These are phyloP conservation scores for Sminthurinus aureus DNA, from an alignment of 2,888 invertebrate genomes.

Conservation along the genomic window DNA sequence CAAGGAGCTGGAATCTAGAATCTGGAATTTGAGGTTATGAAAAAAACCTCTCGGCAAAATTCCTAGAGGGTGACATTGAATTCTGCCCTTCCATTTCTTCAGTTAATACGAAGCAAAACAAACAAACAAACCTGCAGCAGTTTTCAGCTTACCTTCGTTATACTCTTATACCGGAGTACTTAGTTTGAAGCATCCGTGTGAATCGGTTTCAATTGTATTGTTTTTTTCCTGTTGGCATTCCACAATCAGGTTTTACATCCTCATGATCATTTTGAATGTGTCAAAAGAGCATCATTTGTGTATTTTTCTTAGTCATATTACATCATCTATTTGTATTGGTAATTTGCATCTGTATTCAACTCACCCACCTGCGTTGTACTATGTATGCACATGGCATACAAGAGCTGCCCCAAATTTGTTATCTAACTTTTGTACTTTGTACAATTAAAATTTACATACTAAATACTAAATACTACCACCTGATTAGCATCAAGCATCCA, in stretches of 20 bases:
- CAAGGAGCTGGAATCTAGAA: neutral
- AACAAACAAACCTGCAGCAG: neutral
- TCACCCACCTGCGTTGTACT: neutral
- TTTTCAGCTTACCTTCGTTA: neutral
- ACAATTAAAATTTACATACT: neutral
- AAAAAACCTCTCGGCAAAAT: neutral
- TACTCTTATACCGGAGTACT: neutral
- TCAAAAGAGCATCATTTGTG: too few species aligned
- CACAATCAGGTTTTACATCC: too few species aligned
- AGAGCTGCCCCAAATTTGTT: neutral
- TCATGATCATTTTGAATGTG: too few species aligned
- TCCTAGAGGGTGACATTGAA: neutral
- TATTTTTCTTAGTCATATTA: neutral
- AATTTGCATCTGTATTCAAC: neutral
- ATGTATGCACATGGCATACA: neutral
- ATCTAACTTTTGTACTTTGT: neutral
- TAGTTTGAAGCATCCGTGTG: too few species aligned
- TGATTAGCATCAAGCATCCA: neutral
- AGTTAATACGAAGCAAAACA: neutral
- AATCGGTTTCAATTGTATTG: too few species aligned
- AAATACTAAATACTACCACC: too few species aligned
- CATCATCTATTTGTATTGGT: neutral
- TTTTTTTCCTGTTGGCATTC: too few species aligned
- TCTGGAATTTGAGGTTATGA: neutral
- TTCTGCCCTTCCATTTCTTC: neutral